Conservation (phyloP, 2,113 vertebrate species). For the Trochalopteron elliotii region DNA sequence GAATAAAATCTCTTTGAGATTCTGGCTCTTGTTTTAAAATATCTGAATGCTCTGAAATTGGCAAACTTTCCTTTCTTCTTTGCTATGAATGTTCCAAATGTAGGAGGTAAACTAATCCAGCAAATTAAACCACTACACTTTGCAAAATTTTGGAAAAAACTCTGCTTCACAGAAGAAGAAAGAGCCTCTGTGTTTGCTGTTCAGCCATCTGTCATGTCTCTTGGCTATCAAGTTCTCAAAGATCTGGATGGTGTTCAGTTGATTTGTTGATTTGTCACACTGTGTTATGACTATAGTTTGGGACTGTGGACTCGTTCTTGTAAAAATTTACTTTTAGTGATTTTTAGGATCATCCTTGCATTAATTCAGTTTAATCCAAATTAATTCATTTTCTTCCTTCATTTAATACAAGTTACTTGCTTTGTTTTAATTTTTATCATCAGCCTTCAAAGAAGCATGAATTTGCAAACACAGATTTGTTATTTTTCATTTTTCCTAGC, state of each 20-base stretch:
- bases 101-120: slow-evolving; percentile 10
- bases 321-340: background rate
- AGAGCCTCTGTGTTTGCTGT: background rate
- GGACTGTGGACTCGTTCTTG: background rate
- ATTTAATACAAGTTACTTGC: background rate
- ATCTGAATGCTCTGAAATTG: background rate
- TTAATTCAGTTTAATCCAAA: background rate
- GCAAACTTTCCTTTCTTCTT: background rate
- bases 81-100: background rate
- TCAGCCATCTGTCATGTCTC: slow-evolving; percentile 3
- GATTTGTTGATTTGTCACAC: background rate
- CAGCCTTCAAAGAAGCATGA: background rate
- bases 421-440: background rate
- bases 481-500: background rate
- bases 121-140: background rate
- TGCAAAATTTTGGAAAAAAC: background rate
- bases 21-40: background rate
- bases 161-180: background rate
- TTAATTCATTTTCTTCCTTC: background rate
- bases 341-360: background rate
- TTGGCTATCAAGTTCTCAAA: background rate
- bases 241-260: background rate
- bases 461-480: background rate
- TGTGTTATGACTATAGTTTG: background rate
- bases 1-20: background rate